Evolutionary conservation across 1,140 invertebrate species (phyloP).

Genomic region (Conus betulinus): DNA sequence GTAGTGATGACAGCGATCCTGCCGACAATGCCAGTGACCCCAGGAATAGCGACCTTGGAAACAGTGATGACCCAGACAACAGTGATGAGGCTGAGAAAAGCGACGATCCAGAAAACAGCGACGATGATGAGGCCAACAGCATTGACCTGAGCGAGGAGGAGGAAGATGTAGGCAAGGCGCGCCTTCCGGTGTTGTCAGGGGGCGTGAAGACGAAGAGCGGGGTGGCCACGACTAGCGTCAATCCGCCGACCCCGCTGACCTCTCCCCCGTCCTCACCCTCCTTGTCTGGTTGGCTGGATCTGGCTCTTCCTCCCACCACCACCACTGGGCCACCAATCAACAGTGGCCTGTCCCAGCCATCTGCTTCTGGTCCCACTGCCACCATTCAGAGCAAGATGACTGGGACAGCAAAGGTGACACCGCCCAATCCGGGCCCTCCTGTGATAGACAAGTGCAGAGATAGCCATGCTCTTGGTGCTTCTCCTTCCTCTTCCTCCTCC

Average conservation of each 20-base stretch:
- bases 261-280: not conserved
- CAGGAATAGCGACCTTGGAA: not conserved
- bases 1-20: not conserved
- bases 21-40: not conserved
- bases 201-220: not conserved
- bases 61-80: not conserved
- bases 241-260: not conserved
- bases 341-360: not conserved
- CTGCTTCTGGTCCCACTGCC: not conserved
- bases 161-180: not conserved
- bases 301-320: not conserved
- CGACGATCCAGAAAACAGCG: not conserved
- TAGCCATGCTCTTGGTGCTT: not conserved
- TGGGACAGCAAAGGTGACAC: not conserved
- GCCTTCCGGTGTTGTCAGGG: not conserved
- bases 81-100: not conserved
- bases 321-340: not conserved
- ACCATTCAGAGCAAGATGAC: not conserved
- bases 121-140: not conserved
- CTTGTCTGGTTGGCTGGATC: slow-evolving; percentile 1
- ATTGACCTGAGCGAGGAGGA: not conserved
- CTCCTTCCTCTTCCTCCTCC: not conserved
- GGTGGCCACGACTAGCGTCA: too few species aligned
- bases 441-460: not conserved
- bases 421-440: not conserved